Base-by-base conservation (phyloP, 2,888 invertebrate species). In the Coremacera marginata region DNA sequence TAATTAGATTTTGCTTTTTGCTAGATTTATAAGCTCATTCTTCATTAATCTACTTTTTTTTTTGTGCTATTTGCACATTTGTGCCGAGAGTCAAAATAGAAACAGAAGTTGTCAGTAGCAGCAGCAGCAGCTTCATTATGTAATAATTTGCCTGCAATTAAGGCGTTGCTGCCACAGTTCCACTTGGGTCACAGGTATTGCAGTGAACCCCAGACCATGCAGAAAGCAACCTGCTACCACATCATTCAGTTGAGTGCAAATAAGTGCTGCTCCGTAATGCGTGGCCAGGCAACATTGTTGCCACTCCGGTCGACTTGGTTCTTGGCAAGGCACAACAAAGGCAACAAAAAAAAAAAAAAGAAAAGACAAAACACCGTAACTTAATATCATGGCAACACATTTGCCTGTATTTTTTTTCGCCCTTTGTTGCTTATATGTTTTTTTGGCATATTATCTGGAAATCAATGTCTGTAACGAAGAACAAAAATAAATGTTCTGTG, bases 401-500 rank as follows among this genome's bases (percentile, higher is more conserved):
- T 63, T 51, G 14, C 19, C 31, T 51, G 49, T 60, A 19, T 31
- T 57, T 60, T 60, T 72, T 44, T 72, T 62, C 49, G 67, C 25
- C 22, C 60, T 27, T 65, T n/a, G 19, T 37, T 65, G n/a, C 27
- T 27, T 60, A 60, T 27, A 4, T 60, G n/a, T 34, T 68, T 34
- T 68, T 68, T 70, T 55, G 71, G 34, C 71, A 57, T 57, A 34
- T 37, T 63, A 63, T 73, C 73, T 63, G 73, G 34, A 73, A 49
- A 51, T 51, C 51, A 73, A 63, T 63, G 73, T 27, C 63, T 63
- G 73, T 73, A 52, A 73, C 63, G 73, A 73, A 63, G 51, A 86
- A 84, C 84, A 82, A 82, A 86, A 85, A 85, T 86, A 85, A 85
- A 86, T 86, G 85, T 86, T 85, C 86, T 85, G 85, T 86, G 83